phyloP scores from a whole-genome alignment of 2,888 invertebrate genomes.

The Orthonychiurus folsomi region DNA sequence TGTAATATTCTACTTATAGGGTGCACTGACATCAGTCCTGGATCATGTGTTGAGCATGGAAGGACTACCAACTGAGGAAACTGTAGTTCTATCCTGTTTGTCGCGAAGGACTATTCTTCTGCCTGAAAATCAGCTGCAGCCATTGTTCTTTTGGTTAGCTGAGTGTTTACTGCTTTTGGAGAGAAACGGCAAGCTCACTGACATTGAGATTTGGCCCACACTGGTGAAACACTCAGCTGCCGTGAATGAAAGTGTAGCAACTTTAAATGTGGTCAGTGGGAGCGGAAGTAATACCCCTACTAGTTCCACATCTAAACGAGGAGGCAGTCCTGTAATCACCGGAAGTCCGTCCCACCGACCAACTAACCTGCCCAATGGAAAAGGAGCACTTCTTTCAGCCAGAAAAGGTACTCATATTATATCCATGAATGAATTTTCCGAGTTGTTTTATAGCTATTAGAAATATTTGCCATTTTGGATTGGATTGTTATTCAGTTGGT shows the following conservation, averaged over 20 bases:
- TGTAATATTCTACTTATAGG: constrained; percentile 23
- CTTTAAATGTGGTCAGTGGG: constrained; percentile 5
- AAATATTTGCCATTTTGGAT: too few relatives aligned
- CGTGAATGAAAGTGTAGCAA: constrained; percentile 24
- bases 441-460: background rate
- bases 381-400: constrained; percentile 23
- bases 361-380: constrained; percentile 32
- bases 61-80: constrained; percentile 32
- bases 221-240: constrained; percentile 32
- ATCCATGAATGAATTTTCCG: background rate
- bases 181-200: constrained; percentile 35
- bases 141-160: constrained; percentile 33
- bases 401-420: constrained; percentile 22
- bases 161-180: constrained; percentile 36
- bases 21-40: constrained; percentile 21
- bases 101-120: constrained; percentile 33
- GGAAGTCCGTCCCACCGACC: constrained; percentile 31
- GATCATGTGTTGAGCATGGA: constrained; percentile 37
- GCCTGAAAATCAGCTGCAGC: constrained; percentile 38
- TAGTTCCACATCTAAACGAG: constrained; percentile 15
- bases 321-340: constrained; percentile 7
- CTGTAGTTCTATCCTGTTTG: constrained; percentile 15
- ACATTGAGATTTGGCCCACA: constrained; percentile 36
- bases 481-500: constrained; percentile 4
- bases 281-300: constrained; percentile 19